These are phyloP conservation scores for Falco peregrinus DNA, from an alignment of 2,797 vertebrate species.

Conservation along the genomic window DNA sequence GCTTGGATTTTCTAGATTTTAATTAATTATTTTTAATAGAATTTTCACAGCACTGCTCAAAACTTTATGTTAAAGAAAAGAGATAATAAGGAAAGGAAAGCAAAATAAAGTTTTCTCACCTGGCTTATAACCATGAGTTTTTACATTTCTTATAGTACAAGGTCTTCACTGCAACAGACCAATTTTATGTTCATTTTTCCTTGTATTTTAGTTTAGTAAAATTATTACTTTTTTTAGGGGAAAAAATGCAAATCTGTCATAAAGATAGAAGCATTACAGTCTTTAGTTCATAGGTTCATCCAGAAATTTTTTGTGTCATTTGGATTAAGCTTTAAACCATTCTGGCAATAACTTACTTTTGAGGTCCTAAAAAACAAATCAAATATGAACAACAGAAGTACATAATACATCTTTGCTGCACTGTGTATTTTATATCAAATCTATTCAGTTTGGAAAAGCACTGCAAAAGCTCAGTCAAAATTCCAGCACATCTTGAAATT, in stretches of 20 bases:
- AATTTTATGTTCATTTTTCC: neutral
- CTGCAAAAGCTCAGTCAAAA: neutral
- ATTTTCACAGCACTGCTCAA: neutral
- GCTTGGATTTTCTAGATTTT: neutral
- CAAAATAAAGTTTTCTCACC: neutral
- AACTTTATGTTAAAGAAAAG: neutral
- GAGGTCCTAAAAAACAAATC: neutral
- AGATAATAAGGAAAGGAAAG: neutral
- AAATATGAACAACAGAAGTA: neutral
- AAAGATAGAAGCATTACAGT: neutral
- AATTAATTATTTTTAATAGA: neutral
- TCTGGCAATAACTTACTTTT: neutral
- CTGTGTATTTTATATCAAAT: neutral
- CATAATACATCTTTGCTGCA: neutral
- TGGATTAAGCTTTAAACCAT: neutral
- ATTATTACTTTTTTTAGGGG: neutral
- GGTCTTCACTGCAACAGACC: neutral
- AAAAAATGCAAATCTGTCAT: neutral
- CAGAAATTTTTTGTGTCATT: neutral
- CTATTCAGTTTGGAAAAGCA: neutral
- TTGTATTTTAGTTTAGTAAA: neutral
- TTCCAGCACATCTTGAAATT: neutral
- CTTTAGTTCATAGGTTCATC: neutral
- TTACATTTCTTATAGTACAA: neutral
- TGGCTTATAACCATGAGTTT: neutral